A percentile compares a stretch with the other conserved stretches of the same genome.
Conservation (phyloP, 1,140 invertebrate genomes). For the Drosophila pachea region DNA sequence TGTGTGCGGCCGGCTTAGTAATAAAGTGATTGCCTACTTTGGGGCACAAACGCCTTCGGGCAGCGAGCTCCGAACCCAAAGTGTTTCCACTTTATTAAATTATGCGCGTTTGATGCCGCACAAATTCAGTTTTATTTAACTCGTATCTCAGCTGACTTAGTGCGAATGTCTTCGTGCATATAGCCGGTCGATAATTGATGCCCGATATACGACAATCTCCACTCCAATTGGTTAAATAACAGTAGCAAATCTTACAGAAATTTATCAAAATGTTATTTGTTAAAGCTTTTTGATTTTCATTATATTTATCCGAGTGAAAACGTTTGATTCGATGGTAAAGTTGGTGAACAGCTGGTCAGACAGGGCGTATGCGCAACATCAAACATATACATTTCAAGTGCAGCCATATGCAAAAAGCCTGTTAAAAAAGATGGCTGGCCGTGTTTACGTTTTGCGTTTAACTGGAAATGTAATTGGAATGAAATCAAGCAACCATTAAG, state of each 20-base stretch:
- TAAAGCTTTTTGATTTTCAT: no score
- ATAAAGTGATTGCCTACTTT: slow-evolving; percentile 56
- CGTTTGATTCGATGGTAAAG: background rate
- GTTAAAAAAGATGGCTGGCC: background rate
- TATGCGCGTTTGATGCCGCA: slow-evolving; percentile 52
- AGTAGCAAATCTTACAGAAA: no score
- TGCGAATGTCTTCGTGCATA: background rate
- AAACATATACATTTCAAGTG: background rate
- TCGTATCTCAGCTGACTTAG: slow-evolving; percentile 20
- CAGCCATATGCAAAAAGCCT: background rate
- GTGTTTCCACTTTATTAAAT: slow-evolving; percentile 45
- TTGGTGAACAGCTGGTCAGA: background rate
- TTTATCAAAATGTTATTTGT: no score
- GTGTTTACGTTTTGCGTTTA: background rate
- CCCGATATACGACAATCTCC: background rate
- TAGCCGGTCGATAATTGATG: background rate
- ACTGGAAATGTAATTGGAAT: slow-evolving; percentile 8
- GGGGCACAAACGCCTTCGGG: slow-evolving; percentile 18
- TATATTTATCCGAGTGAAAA: no score
- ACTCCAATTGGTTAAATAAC: no score
- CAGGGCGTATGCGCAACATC: background rate
- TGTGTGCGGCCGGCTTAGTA: slow-evolving; percentile 45
- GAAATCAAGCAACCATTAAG: slow-evolving; percentile 10
- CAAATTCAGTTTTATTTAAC: slow-evolving; percentile 41
- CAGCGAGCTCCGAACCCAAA: slow-evolving; percentile 1